Evolutionary conservation across 2,888 invertebrate genomes (phyloP), one percentile per base, ranked within the genome.

Genomic region (Trypoxylon attenuatum): DNA sequence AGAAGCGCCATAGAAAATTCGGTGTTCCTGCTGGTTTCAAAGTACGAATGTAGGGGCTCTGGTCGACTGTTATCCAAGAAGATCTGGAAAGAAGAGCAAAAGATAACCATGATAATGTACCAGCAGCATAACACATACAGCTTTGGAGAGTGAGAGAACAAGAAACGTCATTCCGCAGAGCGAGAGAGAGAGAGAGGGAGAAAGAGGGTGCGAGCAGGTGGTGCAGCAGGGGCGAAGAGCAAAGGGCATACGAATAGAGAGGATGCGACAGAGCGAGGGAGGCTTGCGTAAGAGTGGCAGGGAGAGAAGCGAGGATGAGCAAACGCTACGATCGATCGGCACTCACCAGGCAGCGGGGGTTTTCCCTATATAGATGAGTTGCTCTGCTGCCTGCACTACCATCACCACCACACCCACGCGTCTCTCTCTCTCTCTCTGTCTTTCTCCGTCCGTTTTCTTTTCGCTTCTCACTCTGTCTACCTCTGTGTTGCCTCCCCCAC

Each of bases 311-410:
- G 69, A 68, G 74, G 69, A 73, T 63, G 71, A 78, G 71, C 69
- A 76, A 77, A 76, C 73, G 65, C 73, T 70, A 70, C 77, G 76
- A 82, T 82, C 82, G 82, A 82, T 82, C 79, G 80, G 74, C 75
- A 73, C 76, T 76, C 77, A 71, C 77, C 74, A 63, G 74, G 71
- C 76, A 73, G 64, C 69, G 60, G 69, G 61, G 71, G 69, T 73
- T 76, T 61, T 60, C 62, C 43, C 52, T 64, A 56, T 62, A 70
- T 57, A 74, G 60, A 54, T 39, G 43, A 54, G 60, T 46, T 65
- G 42, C 58, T 70, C 70, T 58, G 62, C 63, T 63, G 68, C 54
- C 49, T 65, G 66, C 55, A 53, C 60, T 50, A 41, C 59, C 69
- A 29, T 13, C 33, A 33, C 61, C 53, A 42, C 59, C 70, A 54